Conservation (phyloP, 1,140 invertebrate species). For the Conus betulinus region DNA sequence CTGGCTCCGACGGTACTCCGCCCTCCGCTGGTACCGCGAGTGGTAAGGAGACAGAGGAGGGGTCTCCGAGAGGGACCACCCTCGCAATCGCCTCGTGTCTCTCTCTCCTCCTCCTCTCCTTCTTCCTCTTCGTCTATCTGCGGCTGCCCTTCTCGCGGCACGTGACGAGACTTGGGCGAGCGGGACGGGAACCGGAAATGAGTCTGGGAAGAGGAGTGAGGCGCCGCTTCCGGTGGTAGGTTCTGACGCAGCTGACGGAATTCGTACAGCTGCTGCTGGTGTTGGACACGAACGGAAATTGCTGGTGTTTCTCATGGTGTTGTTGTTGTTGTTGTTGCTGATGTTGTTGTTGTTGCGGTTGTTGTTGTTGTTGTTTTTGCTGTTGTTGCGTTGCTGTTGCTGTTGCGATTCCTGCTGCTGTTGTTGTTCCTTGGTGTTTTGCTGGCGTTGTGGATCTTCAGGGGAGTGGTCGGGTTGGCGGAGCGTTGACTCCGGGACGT, state of each 20-base stretch:
- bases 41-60: not conserved
- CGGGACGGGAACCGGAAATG: not conserved
- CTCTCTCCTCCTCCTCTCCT: not conserved
- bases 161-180: not conserved
- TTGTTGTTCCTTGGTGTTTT: not conserved
- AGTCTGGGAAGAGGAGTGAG: not conserved
- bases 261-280: not conserved
- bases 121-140: not conserved
- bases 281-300: not conserved
- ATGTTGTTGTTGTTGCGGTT: not conserved
- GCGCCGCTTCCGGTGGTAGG: not conserved
- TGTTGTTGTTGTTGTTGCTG: not conserved
- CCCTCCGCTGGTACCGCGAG: not conserved
- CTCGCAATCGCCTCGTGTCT: not conserved
- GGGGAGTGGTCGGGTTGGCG: not conserved
- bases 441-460: not conserved
- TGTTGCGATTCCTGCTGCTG: no score
- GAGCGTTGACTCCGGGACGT: not conserved
- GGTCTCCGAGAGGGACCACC: not conserved
- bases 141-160: not conserved
- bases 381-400: not conserved
- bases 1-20: conserved; percentile 8
- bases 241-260: not conserved
- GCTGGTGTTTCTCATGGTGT: not conserved
- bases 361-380: no score